Conservation (phyloP, 2,888 invertebrate genomes). For the Syritta pipiens region DNA sequence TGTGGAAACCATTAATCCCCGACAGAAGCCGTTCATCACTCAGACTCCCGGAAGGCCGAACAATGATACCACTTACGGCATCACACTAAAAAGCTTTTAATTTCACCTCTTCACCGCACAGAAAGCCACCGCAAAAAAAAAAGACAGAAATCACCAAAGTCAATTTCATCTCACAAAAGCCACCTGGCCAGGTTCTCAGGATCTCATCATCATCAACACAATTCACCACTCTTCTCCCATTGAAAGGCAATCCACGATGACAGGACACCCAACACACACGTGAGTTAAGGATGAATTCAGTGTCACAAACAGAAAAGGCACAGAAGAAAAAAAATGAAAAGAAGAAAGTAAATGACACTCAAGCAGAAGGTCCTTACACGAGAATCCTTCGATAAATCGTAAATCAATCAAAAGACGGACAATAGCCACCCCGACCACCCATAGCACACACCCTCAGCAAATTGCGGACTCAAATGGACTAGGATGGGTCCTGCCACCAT, state of each 20-base stretch:
- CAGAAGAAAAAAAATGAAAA: conserved; percentile 5
- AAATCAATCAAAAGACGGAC: conserved; percentile 62
- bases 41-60: conserved; percentile 2
- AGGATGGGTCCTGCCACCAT: conserved; percentile 50
- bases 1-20: conserved; percentile 34
- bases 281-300: conserved; percentile 46
- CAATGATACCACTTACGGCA: conserved; percentile 50
- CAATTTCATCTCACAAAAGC: conserved; percentile 58
- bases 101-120: conserved; percentile 23
- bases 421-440: conserved; percentile 27
- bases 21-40: conserved; percentile 32
- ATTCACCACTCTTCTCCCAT: conserved; percentile 47
- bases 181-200: conserved; percentile 62
- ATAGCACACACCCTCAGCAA: no score
- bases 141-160: conserved; percentile 59
- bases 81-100: conserved; percentile 66
- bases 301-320: conserved; percentile 50
- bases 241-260: conserved; percentile 42
- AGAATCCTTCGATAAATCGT: conserved; percentile 45
- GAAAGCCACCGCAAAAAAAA: neutral
- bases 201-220: conserved; percentile 64
- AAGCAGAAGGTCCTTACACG: conserved; percentile 17
- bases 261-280: conserved; percentile 23
- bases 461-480: conserved; percentile 15
- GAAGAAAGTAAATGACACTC: conserved; percentile 7